Percentiles rank a stretch among this genome's conserved stretches.
phyloP scores from a whole-genome alignment of 2,888 invertebrate genomes.

The Orthosia gracilis region DNA sequence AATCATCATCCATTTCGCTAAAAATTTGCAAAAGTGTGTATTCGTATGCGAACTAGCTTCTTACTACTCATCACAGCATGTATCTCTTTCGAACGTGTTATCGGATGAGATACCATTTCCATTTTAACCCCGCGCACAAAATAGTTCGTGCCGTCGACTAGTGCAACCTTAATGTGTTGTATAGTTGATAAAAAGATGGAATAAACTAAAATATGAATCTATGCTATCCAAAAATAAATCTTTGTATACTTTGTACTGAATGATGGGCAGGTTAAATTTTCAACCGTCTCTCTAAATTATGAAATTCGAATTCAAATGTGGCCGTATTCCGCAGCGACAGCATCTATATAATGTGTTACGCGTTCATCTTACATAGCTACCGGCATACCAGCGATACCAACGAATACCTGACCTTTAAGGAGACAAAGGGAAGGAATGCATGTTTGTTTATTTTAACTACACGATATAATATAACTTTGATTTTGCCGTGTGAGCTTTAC shows the following conservation, averaged over 20 bases:
- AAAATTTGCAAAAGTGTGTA: too few relatives aligned
- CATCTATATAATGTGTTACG: conserved; percentile 20
- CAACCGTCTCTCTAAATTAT: conserved; percentile 13
- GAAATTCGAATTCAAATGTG: conserved; percentile 23
- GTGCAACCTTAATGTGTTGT: too few relatives aligned
- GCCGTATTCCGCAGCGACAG: background rate
- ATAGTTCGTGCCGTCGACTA: too few relatives aligned
- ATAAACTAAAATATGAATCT: conserved; percentile 1
- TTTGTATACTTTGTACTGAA: background rate
- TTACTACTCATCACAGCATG: too few relatives aligned
- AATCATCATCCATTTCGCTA: too few relatives aligned
- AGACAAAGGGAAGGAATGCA: conserved; percentile 59
- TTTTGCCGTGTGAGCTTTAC: background rate
- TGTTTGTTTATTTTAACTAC: conserved; percentile 36
- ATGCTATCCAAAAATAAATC: background rate
- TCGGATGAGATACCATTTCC: too few relatives aligned
- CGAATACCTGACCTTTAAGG: conserved; percentile 54
- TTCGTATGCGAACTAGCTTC: too few relatives aligned
- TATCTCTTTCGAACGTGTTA: too few relatives aligned
- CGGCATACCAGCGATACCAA: conserved; percentile 43
- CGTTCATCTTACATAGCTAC: conserved; percentile 21
- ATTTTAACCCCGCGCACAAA: too few relatives aligned
- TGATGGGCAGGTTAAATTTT: background rate
- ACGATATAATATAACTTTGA: conserved; percentile 9
- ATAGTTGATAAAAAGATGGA: too few relatives aligned